These are phyloP conservation scores for Folsomia manolachei DNA, from an alignment of 2,888 invertebrate species.

Conservation along the genomic window DNA sequence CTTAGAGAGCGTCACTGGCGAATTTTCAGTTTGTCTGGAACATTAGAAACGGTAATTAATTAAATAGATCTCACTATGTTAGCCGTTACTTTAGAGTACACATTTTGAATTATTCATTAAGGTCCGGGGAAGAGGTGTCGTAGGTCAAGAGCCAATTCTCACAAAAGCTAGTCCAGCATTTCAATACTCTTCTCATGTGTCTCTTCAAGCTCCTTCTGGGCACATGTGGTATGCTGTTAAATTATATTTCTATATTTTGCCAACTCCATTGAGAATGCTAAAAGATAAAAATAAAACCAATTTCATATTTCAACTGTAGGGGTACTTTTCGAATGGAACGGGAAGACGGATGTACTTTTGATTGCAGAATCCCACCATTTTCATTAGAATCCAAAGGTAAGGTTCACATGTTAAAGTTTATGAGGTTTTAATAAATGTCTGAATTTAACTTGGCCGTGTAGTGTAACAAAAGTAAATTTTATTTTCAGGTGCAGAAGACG, in stretches of 20 bases:
- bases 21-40: slow-evolving; percentile 90
- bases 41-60: slow-evolving; percentile 86
- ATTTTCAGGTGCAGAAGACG: neutral
- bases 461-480: no score
- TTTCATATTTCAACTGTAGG: slow-evolving; percentile 58
- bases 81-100: neutral
- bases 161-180: slow-evolving; percentile 86
- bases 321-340: slow-evolving; percentile 97
- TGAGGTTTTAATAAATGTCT: no score
- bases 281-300: neutral
- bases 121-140: slow-evolving; percentile 86
- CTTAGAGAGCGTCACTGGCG: slow-evolving; percentile 96
- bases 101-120: slow-evolving; percentile 36
- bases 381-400: slow-evolving; percentile 81
- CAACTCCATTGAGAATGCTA: neutral
- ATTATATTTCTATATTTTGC: neutral
- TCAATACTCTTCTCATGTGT: slow-evolving; percentile 96
- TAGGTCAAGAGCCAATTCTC: slow-evolving; percentile 95
- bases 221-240: slow-evolving; percentile 80
- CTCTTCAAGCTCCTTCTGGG: slow-evolving; percentile 93
- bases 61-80: neutral
- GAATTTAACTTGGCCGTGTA: no score
- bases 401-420: no score
- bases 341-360: slow-evolving; percentile 94
- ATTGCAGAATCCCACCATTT: slow-evolving; percentile 96